Percentiles rank a stretch among this genome's conserved stretches.
Evolutionary conservation across 2,113 vertebrate genomes (phyloP).

Genomic region (Menidia beryllina): DNA sequence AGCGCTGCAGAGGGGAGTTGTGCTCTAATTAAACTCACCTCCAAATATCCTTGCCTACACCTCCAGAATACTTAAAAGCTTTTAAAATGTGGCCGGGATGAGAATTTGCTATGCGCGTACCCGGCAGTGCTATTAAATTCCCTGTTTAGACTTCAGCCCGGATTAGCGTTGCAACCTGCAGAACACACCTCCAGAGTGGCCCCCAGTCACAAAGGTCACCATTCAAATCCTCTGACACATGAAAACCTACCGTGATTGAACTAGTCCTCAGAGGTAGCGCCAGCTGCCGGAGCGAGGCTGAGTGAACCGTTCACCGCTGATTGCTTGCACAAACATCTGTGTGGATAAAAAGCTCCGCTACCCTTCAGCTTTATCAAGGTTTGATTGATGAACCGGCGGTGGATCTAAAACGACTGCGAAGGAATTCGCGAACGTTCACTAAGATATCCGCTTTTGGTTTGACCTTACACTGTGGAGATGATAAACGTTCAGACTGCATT

Average conservation of each 20-base stretch:
- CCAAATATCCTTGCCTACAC: conserved; percentile 80
- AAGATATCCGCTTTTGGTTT: background rate
- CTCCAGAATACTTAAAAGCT: conserved; percentile 74
- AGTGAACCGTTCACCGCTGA: conserved; percentile 66
- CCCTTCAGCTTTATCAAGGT: conserved; percentile 62
- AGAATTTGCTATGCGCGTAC: conserved; percentile 70
- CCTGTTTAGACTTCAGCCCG: conserved; percentile 74
- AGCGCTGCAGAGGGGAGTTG: conserved; percentile 70
- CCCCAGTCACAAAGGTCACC: conserved; percentile 70
- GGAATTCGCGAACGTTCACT: conserved; percentile 22
- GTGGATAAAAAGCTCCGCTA: conserved; percentile 58
- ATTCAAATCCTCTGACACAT: conserved; percentile 72
- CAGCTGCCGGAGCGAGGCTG: conserved; percentile 60
- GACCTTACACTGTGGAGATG: conserved; percentile 14
- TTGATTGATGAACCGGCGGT: conserved; percentile 19
- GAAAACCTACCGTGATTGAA: conserved; percentile 72
- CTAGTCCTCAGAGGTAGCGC: conserved; percentile 65
- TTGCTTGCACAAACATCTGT: conserved; percentile 70
- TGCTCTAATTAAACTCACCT: conserved; percentile 82
- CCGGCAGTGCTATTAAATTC: conserved; percentile 72
- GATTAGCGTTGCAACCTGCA: conserved; percentile 69
- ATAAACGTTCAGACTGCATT: conserved; percentile 4
- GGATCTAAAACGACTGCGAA: conserved; percentile 23
- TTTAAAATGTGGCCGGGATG: conserved; percentile 61
- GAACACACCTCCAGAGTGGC: conserved; percentile 59